These are phyloP conservation scores for Drosophila kanekoi DNA, from an alignment of 2,888 invertebrate genomes.

Conservation along the genomic window DNA sequence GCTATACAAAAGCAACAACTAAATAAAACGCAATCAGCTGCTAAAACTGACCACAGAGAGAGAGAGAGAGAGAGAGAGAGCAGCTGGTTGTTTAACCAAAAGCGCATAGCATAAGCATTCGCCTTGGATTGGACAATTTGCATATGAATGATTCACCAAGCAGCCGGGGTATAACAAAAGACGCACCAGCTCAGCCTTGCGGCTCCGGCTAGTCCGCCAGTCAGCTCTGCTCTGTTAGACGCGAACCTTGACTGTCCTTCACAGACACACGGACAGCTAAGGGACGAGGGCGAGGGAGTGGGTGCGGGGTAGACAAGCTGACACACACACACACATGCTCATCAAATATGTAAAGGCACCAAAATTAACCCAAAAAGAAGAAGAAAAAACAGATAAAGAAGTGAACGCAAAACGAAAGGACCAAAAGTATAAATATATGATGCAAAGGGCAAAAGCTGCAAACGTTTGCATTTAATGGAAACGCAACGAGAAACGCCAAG, in stretches of 20 bases:
- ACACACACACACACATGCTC: slow-evolving; percentile 27
- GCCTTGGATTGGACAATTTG: slow-evolving; percentile 71
- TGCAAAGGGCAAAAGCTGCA: slow-evolving; percentile 16
- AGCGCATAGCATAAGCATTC: slow-evolving; percentile 53
- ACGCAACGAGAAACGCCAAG: slow-evolving; percentile 22
- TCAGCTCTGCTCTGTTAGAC: slow-evolving; percentile 4
- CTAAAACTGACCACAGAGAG: slow-evolving; percentile 5
- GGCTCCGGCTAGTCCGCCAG: slow-evolving; percentile 2
- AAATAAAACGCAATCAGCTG: background rate
- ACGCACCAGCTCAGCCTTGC: background rate
- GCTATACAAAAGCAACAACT: slow-evolving; percentile 10
- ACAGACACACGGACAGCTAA: slow-evolving; percentile 9
- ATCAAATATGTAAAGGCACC: slow-evolving; percentile 59
- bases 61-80: no score
- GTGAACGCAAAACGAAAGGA: slow-evolving; percentile 18
- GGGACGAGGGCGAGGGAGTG: background rate
- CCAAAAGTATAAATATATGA: slow-evolving; percentile 1
- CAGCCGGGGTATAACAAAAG: slow-evolving; percentile 38
- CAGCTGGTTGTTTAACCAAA: background rate
- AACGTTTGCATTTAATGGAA: slow-evolving; percentile 38
- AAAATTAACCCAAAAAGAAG: slow-evolving; percentile 47
- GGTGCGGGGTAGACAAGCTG: background rate
- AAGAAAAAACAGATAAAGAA: background rate
- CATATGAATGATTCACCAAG: slow-evolving; percentile 66
- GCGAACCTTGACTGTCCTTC: slow-evolving; percentile 45